Evolutionary conservation across 2,888 invertebrate genomes (phyloP).

Genomic region (Trissoscelio sp.): DNA sequence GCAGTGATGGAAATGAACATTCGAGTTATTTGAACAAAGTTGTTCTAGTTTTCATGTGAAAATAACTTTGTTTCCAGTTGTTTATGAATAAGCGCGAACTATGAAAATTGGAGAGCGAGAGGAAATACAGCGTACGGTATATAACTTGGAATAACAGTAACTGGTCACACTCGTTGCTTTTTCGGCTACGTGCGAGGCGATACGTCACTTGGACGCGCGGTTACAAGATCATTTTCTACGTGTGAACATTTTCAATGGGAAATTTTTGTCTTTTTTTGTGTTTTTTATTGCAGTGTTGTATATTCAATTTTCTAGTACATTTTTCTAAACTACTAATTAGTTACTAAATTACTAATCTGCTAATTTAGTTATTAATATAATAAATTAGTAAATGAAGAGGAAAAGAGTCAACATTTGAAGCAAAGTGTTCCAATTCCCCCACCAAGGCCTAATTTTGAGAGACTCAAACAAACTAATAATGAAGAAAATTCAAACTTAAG

Average conservation of each 20-base stretch:
- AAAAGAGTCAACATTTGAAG: no score
- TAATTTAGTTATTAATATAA: no score
- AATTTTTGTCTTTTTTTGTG: not conserved
- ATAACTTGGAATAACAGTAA: slow-evolving; percentile 80
- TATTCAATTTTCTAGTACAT: no score
- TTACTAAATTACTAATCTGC: no score
- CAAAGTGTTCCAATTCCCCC: no score
- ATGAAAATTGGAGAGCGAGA: slow-evolving; percentile 66
- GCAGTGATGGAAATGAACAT: no score
- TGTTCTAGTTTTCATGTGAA: slow-evolving; percentile 50
- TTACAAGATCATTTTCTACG: slow-evolving; percentile 14
- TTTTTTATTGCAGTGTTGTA: not conserved
- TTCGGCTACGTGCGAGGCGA: slow-evolving; percentile 74
- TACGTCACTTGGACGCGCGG: slow-evolving; percentile 55
- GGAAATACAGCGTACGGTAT: slow-evolving; percentile 68
- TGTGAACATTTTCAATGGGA: slow-evolving; percentile 24
- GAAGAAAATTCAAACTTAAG: no score
- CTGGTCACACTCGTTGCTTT: slow-evolving; percentile 81
- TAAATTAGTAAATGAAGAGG: no score
- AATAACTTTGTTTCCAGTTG: slow-evolving; percentile 46
- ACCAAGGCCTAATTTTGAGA: no score
- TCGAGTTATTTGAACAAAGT: no score
- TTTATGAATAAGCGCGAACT: slow-evolving; percentile 63
- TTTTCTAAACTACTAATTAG: no score
- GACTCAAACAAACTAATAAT: no score